These are phyloP conservation scores for Stenotaenia linearis DNA, from an alignment of 2,888 invertebrate species.

Conservation along the genomic window DNA sequence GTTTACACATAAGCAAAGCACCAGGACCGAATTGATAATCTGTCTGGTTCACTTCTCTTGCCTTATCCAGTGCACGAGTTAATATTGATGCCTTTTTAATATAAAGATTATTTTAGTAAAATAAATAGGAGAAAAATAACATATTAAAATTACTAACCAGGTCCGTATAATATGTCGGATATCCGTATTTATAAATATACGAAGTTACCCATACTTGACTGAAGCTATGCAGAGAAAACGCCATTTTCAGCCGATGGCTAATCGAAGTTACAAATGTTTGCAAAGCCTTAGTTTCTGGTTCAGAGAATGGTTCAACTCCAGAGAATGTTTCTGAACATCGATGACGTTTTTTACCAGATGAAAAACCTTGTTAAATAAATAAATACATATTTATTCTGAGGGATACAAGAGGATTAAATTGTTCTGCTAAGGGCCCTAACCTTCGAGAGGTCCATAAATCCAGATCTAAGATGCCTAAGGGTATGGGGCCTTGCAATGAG, in stretches of 20 bases:
- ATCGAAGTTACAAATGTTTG: not conserved
- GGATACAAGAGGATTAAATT: no score
- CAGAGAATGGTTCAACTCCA: not conserved
- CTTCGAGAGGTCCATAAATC: no score
- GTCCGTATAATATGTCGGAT: not conserved
- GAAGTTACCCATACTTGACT: not conserved
- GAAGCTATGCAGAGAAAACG: not conserved
- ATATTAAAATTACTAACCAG: not conserved
- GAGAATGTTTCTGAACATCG: not conserved
- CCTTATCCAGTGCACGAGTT: not conserved
- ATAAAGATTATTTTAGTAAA: not conserved
- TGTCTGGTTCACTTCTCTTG: not conserved
- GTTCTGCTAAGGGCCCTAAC: no score
- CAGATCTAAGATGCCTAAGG: no score
- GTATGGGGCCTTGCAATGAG: no score
- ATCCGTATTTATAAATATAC: not conserved
- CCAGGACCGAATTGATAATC: not conserved
- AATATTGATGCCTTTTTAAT: not conserved
- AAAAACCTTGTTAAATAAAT: not conserved
- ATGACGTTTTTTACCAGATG: not conserved
- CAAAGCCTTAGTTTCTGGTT: not conserved
- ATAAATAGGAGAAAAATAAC: not conserved
- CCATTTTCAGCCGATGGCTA: conserved; percentile 39
- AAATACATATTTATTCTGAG: not conserved
- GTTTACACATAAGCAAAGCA: conserved; percentile 41